Evolutionary conservation across 2,888 invertebrate genomes (phyloP), one percentile per base, ranked within the genome.

Genomic region (Gonocerus acuteangulatus): DNA sequence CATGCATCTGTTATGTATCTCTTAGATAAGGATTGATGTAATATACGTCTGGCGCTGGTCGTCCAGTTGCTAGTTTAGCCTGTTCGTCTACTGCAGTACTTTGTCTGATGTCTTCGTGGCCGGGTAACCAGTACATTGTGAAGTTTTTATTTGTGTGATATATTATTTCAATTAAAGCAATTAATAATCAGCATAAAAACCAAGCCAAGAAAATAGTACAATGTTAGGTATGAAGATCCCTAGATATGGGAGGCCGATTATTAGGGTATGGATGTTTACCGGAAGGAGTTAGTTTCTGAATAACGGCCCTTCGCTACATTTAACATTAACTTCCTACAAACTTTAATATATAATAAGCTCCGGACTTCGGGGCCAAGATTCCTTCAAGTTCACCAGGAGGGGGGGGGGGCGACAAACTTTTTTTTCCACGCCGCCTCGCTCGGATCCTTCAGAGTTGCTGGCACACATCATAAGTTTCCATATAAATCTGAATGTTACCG

Each of bases 271-370:
- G 57, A 57, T 57, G 57, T 57, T 57, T 57, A 57, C 57, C 57
- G 57, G 57, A 57, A 57, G 47, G 39, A 27, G 57, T 57, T 57
- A 32, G 57, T 42, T 19, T 2, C 22, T 47, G 47, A 57, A 13
- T 45, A 57, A 57, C 57, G 57, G 23, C 45, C 57, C 16, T 47
- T 27, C 57, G 57, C 57, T 57, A 57, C 57, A 57, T 57, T 57
- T 57, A 57, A 57, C 57, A 44, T 57, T 15, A 57, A 57, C 57
- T 57, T 47, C n/a, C 57, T 23, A 1, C 45, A 32, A 57, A 57
- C 57, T 57, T 57, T 57, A 57, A 57, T 57, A 57, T 57, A 57
- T 57, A 57, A 57, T 57, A 57, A 57, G 45, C 57, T 32, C n/a
- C 16, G 57, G 16, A 4, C 13, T 15, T 22, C n/a, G 22, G 18